Evolutionary conservation across 2,888 invertebrate species (phyloP).

Genomic region (Parnassius orleans): DNA sequence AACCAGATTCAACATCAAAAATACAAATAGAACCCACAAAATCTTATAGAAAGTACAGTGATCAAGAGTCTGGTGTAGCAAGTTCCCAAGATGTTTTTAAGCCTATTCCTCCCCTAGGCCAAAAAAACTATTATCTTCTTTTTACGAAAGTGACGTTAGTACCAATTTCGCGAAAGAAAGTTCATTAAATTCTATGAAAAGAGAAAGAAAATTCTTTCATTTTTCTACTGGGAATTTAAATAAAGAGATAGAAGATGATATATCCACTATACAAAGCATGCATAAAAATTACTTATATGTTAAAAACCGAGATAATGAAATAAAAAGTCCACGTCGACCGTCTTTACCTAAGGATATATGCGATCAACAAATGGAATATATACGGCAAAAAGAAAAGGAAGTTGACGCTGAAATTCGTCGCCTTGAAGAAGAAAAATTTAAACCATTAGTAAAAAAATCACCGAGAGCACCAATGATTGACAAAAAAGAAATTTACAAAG

Average conservation of each 20-base stretch:
- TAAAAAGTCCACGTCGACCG: conserved; percentile 63
- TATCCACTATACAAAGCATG: conserved; percentile 73
- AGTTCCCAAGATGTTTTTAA: conserved; percentile 41
- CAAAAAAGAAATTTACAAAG: conserved; percentile 53
- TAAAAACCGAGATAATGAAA: conserved; percentile 44
- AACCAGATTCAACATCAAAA: conserved; percentile 43
- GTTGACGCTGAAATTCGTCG: conserved; percentile 84
- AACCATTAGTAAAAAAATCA: conserved; percentile 43
- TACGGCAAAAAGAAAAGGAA: conserved; percentile 84
- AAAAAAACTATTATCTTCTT: conserved; percentile 59
- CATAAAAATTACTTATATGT: conserved; percentile 60
- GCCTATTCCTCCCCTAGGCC: conserved; percentile 69
- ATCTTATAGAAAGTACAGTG: conserved; percentile 35
- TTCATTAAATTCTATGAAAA: conserved; percentile 62
- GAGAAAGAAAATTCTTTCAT: conserved; percentile 65
- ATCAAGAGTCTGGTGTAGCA: conserved; percentile 2
- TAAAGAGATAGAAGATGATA: conserved; percentile 72
- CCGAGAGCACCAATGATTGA: conserved; percentile 65
- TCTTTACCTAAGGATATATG: conserved; percentile 85
- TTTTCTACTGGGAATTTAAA: conserved; percentile 71
- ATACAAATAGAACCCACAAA: conserved; percentile 31
- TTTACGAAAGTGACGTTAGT: conserved; percentile 71
- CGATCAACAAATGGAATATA: conserved; percentile 83
- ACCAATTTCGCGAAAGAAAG: conserved; percentile 61
- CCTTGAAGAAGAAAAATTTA: conserved; percentile 79